Percentiles rank a stretch among this genome's conserved stretches.
Evolutionary conservation across 1,140 invertebrate genomes (phyloP).

Genomic region (Orchesella cincta): DNA sequence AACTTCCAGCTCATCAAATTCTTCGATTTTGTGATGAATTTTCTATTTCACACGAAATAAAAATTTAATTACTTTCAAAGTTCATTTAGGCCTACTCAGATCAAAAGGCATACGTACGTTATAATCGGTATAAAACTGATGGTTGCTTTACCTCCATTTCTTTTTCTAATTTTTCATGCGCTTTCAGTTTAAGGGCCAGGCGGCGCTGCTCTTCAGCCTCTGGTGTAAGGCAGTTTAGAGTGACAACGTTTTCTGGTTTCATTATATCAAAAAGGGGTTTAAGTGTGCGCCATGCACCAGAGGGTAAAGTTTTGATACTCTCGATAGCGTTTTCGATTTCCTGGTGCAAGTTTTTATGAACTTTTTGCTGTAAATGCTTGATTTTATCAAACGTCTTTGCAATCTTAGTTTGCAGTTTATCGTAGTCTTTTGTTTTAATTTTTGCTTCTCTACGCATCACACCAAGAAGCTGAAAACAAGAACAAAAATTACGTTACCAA

Average conservation of each 20-base stretch:
- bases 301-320: not conserved
- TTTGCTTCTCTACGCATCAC: no score
- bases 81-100: not conserved
- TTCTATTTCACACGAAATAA: not conserved
- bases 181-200: not conserved
- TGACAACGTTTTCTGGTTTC: not conserved
- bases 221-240: not conserved
- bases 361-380: not conserved
- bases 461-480: no score
- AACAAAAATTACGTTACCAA: not conserved
- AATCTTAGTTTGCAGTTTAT: not conserved
- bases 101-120: not conserved
- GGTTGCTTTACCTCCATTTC: not conserved
- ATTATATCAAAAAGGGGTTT: not conserved
- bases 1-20: not conserved
- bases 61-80: not conserved
- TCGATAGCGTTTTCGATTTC: not conserved
- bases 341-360: not conserved
- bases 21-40: not conserved
- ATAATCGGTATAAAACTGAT: no score
- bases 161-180: not conserved
- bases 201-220: not conserved
- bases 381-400: not conserved
- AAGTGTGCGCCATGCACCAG: not conserved
- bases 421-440: not conserved